Base-by-base conservation (phyloP, 2,113 vertebrate species). In the Paraplagusia blochii region DNA sequence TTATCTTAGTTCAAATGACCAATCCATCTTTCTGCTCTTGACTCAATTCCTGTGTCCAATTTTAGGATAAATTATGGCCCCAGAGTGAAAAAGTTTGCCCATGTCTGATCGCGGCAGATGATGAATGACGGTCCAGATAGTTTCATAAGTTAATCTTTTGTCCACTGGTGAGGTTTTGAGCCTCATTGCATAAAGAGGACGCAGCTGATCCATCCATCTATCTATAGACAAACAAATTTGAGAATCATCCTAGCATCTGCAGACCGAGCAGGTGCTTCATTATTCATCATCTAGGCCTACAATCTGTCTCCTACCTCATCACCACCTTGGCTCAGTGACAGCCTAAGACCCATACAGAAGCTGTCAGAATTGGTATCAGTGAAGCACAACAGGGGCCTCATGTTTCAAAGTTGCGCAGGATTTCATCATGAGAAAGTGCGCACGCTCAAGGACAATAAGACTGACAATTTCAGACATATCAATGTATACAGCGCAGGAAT, bases 271-370 rank as follows among this genome's bases (percentile, higher is more conserved):
- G 74, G 38, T 71, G 48, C 57, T 79, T 55, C 59, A 82, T 72
- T 67, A 83, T 77, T 57, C 61, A 69, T 76, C 22, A 34, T 18
- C 58, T 55, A 44, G 66, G 57, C 17, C 44, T 63, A 64, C 61
- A 84, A 38, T 77, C 66, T 55, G 62, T 65, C 55, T 60, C 60
- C 63, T 49, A 64, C 40, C 53, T 72, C 53, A 74, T 84, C 70
- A 69, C 47, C 15, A 61, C 61, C 55, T 72, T 49, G 70, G 56
- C 68, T 76, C 59, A 38, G 63, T 17, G 50, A 19, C 68, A 58
- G 58, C 17, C 22, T 51, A 66, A 44, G 48, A 62, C n/a, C 22
- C 36, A 45, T 62, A 47, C 47, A 63, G 45, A 74, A 63, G 63
- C 81, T 76, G 76, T 62, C 47, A 55, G 56, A 77, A 57, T 50